Conservation (phyloP, 1,140 invertebrate species). For the Eumaeus atala region DNA sequence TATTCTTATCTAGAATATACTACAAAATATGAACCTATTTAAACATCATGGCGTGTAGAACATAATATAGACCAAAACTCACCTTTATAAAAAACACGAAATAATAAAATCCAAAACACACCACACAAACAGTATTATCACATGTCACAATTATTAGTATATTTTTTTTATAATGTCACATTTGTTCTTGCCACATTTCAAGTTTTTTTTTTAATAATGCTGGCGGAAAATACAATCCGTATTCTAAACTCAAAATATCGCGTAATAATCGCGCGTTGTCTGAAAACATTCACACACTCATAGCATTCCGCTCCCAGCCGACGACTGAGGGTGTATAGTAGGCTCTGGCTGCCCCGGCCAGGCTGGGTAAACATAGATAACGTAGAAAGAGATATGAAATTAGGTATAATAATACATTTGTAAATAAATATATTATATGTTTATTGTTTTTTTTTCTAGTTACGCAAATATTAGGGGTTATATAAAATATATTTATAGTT, state of each 20-base stretch:
- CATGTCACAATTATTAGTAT: constrained; percentile 13
- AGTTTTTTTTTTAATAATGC: constrained; percentile 14
- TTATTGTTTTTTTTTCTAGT: background rate
- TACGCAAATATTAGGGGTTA: background rate
- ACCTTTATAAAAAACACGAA: constrained; percentile 8
- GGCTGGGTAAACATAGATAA: constrained; percentile 46
- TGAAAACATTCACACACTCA: constrained; percentile 20
- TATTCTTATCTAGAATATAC: too few relatives aligned
- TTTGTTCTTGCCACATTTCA: constrained; percentile 14
- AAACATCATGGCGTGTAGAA: too few relatives aligned
- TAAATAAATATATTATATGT: background rate
- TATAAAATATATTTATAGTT: too few relatives aligned
- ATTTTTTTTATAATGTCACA: constrained; percentile 1
- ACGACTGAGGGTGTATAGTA: constrained; percentile 57
- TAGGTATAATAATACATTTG: constrained; percentile 14
- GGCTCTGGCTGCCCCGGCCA: constrained; percentile 57
- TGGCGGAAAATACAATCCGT: constrained; percentile 15
- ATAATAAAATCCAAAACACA: constrained; percentile 22
- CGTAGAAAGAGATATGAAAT: constrained; percentile 20
- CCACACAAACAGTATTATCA: constrained; percentile 16
- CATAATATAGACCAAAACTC: background rate
- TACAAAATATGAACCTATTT: too few relatives aligned
- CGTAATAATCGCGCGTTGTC: constrained; percentile 28
- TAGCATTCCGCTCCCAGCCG: constrained; percentile 33
- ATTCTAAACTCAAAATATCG: constrained; percentile 43